Evolutionary conservation across 2,888 invertebrate species (phyloP), one percentile per base, ranked within the genome.

Genomic region (Amphiduros pacificus): DNA sequence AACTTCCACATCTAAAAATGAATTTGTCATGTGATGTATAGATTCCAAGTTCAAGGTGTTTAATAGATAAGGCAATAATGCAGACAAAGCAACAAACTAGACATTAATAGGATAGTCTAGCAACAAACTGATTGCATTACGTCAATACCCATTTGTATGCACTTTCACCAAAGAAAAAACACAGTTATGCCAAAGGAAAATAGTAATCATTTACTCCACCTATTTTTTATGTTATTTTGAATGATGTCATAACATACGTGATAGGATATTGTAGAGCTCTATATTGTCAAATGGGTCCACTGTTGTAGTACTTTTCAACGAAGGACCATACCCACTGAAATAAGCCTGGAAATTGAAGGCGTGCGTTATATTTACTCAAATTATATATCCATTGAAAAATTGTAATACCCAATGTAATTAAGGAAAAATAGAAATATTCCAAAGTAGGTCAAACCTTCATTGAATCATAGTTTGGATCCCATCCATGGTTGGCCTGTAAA

Each of bases 211-310:
- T n/a, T n/a, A n/a, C n/a, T n/a, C n/a, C n/a, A n/a, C n/a, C n/a
- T n/a, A n/a, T n/a, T n/a, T n/a, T 36, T 14, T 36, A 9, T 36
- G 9, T 14, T 9, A 9, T 36, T 36, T 36, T 36, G 36, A 14
- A n/a, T n/a, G n/a, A 49, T 56, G 53, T 27, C 26, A 27, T 31
- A 20, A 62, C 69, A 63, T 64, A 77, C 83, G 78, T 57, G 78
- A 70, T 73, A 84, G 76, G 36, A 84, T 64, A 69, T 84, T 83
- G 73, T 84, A 84, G 9, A 84, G 66, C 62, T 84, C 83, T 51
- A 84, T 79, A 67, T 83, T 84, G 62, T 81, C 77, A 71, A 84
- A 84, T 2, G 84, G 77, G 36, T 74, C 69, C 1, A 75, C 69
- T 14, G 62, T 68, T 24, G 70, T 57, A 20, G 74, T 71, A 11